Evolutionary conservation across 2,113 vertebrate genomes (phyloP).

Genomic region (Athene noctua): DNA sequence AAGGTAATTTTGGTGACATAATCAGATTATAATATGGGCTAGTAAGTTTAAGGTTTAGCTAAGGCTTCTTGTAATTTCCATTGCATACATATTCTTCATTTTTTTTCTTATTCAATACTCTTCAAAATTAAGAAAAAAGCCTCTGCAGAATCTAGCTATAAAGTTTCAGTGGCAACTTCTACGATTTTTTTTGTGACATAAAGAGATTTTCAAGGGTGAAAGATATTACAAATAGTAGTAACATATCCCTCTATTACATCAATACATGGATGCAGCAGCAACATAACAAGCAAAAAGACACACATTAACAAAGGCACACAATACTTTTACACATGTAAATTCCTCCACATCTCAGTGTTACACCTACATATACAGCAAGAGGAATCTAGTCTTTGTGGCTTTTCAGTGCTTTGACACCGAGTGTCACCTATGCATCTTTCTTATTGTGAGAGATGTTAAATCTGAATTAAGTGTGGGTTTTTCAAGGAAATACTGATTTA

Average conservation of each 20-base stretch:
- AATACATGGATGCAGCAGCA: neutral
- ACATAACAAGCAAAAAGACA: neutral
- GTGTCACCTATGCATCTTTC: neutral
- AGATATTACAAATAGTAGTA: neutral
- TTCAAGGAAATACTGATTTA: neutral
- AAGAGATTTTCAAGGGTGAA: neutral
- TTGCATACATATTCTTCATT: neutral
- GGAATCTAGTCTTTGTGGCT: neutral
- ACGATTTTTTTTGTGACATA: neutral
- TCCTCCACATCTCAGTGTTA: neutral
- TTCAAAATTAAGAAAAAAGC: neutral
- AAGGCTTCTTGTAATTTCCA: neutral
- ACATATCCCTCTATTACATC: neutral
- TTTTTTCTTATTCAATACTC: neutral
- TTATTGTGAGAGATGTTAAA: neutral
- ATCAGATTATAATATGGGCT: neutral
- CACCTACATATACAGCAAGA: neutral
- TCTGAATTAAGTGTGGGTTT: neutral
- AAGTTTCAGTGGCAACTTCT: neutral
- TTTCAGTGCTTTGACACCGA: neutral
- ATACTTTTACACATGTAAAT: neutral
- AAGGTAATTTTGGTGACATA: neutral
- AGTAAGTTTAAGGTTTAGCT: neutral
- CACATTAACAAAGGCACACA: neutral
- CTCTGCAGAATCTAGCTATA: neutral